Evolutionary conservation across 2,888 invertebrate species (phyloP).

Genomic region (Zelleria hepariella): DNA sequence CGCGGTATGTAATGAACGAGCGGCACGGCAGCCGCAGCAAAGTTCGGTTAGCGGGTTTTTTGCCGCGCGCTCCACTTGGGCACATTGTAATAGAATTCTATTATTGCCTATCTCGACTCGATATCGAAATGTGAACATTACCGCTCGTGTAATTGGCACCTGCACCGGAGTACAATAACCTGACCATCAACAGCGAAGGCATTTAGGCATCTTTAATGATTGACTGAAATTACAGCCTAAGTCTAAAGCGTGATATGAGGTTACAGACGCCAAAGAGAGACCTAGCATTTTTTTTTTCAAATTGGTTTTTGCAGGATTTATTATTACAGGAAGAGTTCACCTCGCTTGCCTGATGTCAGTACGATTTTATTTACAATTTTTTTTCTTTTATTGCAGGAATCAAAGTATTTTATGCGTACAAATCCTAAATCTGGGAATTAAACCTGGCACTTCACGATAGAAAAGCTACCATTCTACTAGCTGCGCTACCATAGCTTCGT

Average conservation of each 20-base stretch:
- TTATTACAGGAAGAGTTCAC: no score
- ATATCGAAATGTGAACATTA: constrained; percentile 42
- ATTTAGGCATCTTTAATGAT: neutral
- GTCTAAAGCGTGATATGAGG: neutral
- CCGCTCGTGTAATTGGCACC: constrained; percentile 45
- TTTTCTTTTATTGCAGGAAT: no score
- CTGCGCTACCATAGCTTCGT: no score
- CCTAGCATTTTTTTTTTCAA: no score
- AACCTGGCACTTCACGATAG: no score
- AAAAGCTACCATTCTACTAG: no score
- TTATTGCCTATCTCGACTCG: constrained; percentile 33
- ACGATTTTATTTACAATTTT: no score
- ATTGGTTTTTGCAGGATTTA: no score
- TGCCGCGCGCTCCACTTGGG: constrained; percentile 48
- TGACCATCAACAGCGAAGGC: neutral
- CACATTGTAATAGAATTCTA: constrained; percentile 45
- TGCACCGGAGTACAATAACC: constrained; percentile 13
- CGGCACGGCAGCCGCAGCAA: constrained; percentile 41
- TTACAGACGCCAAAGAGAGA: no score
- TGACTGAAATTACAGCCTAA: neutral
- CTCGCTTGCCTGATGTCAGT: no score
- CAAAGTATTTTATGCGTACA: no score
- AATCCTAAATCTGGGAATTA: no score
- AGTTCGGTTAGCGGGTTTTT: constrained; percentile 59
- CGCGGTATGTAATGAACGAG: constrained; percentile 24